A percentile compares a stretch with the other conserved stretches of the same genome.
phyloP scores from a whole-genome alignment of 2,888 invertebrate genomes.

The Argynnis bischoffii region DNA sequence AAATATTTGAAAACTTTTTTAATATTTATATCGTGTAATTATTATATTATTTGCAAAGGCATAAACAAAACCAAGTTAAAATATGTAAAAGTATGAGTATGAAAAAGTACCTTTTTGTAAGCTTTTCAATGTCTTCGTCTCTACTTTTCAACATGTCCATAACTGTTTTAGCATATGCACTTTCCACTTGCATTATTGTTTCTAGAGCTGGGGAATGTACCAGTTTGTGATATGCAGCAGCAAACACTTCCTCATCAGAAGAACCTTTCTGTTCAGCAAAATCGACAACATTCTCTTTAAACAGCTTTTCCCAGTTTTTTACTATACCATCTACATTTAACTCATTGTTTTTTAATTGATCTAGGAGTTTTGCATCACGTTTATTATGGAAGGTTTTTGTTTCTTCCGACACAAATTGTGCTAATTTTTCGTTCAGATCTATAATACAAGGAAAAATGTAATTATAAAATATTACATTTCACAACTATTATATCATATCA shows the following conservation, averaged over 20 bases:
- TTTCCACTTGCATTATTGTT: conserved; percentile 93
- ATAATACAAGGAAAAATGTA: conserved; percentile 40
- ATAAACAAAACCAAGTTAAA: too few species aligned
- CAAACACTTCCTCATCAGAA: conserved; percentile 93
- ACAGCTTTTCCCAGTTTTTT: conserved; percentile 90
- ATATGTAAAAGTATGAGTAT: too few species aligned
- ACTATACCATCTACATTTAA: conserved; percentile 88
- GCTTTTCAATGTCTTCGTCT: conserved; percentile 86
- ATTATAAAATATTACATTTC: neutral
- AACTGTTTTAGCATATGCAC: conserved; percentile 91
- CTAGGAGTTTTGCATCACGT: conserved; percentile 83
- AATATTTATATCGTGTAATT: too few species aligned
- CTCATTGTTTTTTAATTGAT: conserved; percentile 83
- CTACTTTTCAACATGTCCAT: conserved; percentile 87
- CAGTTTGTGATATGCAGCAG: conserved; percentile 90
- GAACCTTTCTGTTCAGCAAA: conserved; percentile 91
- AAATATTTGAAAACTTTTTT: too few species aligned
- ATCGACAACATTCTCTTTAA: conserved; percentile 91
- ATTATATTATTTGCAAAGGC: too few species aligned
- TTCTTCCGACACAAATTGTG: conserved; percentile 84
- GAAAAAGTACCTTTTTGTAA: conserved; percentile 83
- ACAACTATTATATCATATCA: too few species aligned
- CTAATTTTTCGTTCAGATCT: conserved; percentile 84
- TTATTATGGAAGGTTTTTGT: conserved; percentile 86
- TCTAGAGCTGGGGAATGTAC: conserved; percentile 94